Base-by-base conservation (phyloP, 2,888 invertebrate species). In the Deroplatys truncata region DNA sequence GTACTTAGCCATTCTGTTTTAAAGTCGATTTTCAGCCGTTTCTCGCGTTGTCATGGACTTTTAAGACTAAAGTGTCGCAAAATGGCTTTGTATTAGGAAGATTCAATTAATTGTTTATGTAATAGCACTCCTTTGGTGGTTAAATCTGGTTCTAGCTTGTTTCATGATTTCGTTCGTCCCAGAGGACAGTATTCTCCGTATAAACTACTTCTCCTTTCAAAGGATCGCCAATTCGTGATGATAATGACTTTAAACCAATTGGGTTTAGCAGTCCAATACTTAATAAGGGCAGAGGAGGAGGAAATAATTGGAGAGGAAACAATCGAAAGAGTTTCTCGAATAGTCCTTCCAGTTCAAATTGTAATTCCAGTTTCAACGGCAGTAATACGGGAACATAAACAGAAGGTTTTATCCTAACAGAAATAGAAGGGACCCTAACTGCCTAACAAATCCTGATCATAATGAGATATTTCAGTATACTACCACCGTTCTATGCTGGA, bases 401-500 rank as follows among this genome's bases (percentile, higher is more conserved):
- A 43, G 87, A 29, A 83, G 35, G 25, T 31, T 35, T 82, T 83
- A 28, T 31, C 43, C 82, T 9, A 49, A 85, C 28, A 87, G 25
- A 83, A 82, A 87, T 16, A 82, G 35, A 83, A 87, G 35, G 83
- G 86, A 84, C 82, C 35, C 31, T 83, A 85, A 88, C 82, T 49
- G 43, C 56, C 31, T 25, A 82, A 35, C 28, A 72, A 90, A 90
- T 56, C 35, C 84, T 16, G 83, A 84, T 31, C 84, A 85, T 84
- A 87, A 31, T 35, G 86, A 82, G 87, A 90, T 84, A 90, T 90
- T 82, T 89, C 89, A 15, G 85, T 82, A 29, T 91, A 91, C 88
- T 91, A 89, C 89, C 91, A 91, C 88, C 90, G 89, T 56, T 91
- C 91, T 85, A 91, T 91, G 91, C 88, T 91, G 88, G 90, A 91